phyloP scores from a whole-genome alignment of 2,113 vertebrate species.

The Oreochromis tanganicae region DNA sequence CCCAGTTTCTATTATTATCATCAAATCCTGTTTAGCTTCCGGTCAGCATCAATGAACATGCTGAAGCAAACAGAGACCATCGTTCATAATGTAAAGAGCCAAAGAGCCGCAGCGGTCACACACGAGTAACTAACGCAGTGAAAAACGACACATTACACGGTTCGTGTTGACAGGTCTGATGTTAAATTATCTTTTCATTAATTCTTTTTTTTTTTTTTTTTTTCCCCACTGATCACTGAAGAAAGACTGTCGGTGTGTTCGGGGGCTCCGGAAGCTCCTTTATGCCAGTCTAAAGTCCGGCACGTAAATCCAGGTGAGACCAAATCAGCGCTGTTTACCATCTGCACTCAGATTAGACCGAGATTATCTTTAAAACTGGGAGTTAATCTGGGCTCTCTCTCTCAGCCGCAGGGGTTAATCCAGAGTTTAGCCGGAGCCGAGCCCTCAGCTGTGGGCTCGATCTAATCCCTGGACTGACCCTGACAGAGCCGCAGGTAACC shows the following conservation, averaged over 20 bases:
- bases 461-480: neutral
- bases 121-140: neutral
- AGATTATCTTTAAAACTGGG: neutral
- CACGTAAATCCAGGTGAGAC: neutral
- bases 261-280: neutral
- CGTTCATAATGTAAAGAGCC: neutral
- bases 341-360: neutral
- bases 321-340: rapidly evolving
- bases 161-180: rapidly evolving
- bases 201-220: rapidly evolving
- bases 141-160: neutral
- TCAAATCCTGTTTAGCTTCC: neutral
- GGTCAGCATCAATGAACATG: neutral
- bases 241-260: neutral
- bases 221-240: neutral
- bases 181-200: neutral
- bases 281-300: neutral
- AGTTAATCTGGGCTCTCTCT: neutral
- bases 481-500: neutral
- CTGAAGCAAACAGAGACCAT: neutral
- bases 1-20: neutral
- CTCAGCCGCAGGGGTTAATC: neutral
- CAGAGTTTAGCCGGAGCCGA: neutral
- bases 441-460: neutral
- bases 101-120: neutral